Evolutionary conservation across 2,888 invertebrate genomes (phyloP).

Genomic region (Ectemnius cavifrons): DNA sequence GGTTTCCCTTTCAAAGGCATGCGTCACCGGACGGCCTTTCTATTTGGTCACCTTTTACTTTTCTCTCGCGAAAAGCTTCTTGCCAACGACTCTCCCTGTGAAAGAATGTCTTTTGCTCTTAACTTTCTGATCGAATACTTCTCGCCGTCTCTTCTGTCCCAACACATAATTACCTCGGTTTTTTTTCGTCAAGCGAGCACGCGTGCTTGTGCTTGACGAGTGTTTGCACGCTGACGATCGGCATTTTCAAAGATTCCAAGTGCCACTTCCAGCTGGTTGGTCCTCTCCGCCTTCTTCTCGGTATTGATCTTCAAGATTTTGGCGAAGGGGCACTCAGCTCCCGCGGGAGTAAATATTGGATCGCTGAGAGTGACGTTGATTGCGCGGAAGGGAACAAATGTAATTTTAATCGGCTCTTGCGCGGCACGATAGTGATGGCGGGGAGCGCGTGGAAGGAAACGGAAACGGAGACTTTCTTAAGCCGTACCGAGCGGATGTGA

Average conservation of each 20-base stretch:
- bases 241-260: background rate
- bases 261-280: background rate
- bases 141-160: background rate
- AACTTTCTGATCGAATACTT: background rate
- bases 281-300: constrained; percentile 25
- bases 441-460: constrained; percentile 13
- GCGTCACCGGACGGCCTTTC: constrained; percentile 1
- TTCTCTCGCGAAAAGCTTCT: background rate
- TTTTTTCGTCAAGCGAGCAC: background rate
- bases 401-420: constrained; percentile 58
- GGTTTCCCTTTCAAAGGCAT: constrained; percentile 43
- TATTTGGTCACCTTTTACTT: background rate
- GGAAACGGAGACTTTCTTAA: constrained; percentile 5
- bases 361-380: constrained; percentile 62
- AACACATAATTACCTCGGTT: background rate
- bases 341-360: constrained; percentile 58
- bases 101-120: too few species aligned
- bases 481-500: background rate
- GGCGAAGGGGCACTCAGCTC: constrained; percentile 54
- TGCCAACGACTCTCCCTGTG: background rate
- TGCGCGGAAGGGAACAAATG: constrained; percentile 62
- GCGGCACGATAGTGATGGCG: constrained; percentile 12
- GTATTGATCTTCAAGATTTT: constrained; percentile 62
- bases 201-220: background rate
- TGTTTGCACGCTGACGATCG: constrained; percentile 5